phyloP scores from a whole-genome alignment of 2,888 invertebrate genomes.

The Cerceris ruficornis region DNA sequence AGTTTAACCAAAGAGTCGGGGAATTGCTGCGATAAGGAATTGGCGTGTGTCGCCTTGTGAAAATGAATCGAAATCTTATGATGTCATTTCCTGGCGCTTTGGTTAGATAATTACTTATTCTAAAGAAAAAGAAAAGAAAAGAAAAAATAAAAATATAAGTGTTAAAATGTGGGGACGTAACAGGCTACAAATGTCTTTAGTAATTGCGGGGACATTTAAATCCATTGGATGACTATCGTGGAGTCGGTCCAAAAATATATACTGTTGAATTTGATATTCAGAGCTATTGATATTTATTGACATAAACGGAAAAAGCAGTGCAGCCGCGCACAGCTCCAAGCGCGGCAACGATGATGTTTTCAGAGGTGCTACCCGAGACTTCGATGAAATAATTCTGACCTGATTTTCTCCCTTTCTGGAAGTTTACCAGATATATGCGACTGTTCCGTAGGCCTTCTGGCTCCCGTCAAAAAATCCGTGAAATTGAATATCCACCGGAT shows the following conservation, averaged over 20 bases:
- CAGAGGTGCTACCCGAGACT: slow-evolving; percentile 12
- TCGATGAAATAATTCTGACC: neutral
- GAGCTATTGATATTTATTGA: neutral
- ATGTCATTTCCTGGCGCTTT: no score
- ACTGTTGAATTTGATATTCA: neutral
- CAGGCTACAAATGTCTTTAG: slow-evolving; percentile 13
- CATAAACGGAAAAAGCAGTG: neutral
- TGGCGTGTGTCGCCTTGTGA: no score
- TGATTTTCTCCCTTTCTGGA: neutral
- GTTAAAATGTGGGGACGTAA: no score
- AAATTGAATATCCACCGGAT: neutral
- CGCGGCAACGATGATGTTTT: neutral
- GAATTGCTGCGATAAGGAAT: no score
- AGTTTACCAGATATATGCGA: neutral
- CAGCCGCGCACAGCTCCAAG: slow-evolving; percentile 6
- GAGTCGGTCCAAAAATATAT: slow-evolving; percentile 9
- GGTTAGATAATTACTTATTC: no score
- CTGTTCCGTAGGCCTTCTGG: slow-evolving; percentile 6
- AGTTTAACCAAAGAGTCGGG: no score
- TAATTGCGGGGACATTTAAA: neutral
- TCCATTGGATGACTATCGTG: neutral
- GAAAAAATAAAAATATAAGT: no score
- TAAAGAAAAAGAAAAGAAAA: no score
- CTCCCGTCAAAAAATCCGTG: slow-evolving; percentile 29
- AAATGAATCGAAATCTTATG: no score